Conservation (phyloP, 2,113 vertebrate genomes). For the Lycaon pictus region DNA sequence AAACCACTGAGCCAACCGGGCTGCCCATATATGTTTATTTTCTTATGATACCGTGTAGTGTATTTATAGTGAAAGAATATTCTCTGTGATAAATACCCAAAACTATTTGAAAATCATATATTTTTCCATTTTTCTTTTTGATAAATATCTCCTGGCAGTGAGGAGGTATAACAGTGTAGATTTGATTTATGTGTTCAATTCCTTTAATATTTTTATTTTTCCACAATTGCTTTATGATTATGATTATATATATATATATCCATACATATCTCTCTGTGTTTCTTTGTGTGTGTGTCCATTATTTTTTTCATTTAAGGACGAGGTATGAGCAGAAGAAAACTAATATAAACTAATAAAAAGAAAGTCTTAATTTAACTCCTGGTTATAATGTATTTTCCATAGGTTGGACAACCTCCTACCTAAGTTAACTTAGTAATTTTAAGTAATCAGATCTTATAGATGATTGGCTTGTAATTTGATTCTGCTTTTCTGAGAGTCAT, state of each 20-base stretch:
- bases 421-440: not conserved
- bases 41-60: not conserved
- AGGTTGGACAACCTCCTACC: not conserved
- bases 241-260: not conserved
- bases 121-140: not conserved
- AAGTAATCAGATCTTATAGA: not conserved
- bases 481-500: not conserved
- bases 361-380: not conserved
- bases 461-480: not conserved
- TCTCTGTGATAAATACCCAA: not conserved
- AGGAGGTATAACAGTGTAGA: not conserved
- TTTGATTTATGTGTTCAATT: conserved; percentile 40
- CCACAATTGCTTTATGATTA: not conserved
- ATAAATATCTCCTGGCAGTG: not conserved
- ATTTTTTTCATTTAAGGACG: not conserved
- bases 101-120: not conserved
- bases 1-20: no score
- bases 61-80: not conserved
- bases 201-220: conserved; percentile 39
- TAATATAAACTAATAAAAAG: not conserved
- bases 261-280: not conserved
- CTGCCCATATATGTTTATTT: not conserved
- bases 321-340: not conserved
- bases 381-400: not conserved
- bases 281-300: not conserved